Evolutionary conservation across 2,888 invertebrate genomes (phyloP).

Genomic region (Gibbula magus): DNA sequence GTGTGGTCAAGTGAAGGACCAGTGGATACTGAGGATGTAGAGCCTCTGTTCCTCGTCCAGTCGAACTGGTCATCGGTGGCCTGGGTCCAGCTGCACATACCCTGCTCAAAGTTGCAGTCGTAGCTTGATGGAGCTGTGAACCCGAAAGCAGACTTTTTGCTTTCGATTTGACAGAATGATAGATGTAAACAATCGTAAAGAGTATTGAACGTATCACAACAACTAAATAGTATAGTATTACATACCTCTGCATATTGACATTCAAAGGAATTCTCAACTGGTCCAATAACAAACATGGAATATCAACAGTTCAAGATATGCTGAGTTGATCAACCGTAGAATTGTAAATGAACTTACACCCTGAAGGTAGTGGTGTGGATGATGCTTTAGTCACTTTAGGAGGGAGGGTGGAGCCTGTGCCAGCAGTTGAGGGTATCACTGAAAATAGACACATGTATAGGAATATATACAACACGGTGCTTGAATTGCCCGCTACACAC

Average conservation of each 20-base stretch:
- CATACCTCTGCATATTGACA: no score
- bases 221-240: no score
- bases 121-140: constrained; percentile 50
- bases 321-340: no score
- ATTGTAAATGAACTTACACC: constrained; percentile 10
- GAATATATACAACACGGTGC: no score
- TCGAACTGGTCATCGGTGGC: constrained; percentile 62
- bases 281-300: no score
- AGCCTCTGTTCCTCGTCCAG: constrained; percentile 67
- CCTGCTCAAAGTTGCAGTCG: constrained; percentile 69
- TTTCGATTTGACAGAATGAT: no score
- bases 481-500: no score
- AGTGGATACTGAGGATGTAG: constrained; percentile 49
- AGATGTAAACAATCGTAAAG: no score
- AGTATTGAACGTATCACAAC: not conserved
- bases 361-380: not conserved
- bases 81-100: constrained; percentile 67
- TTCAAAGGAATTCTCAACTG: no score
- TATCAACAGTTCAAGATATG: no score
- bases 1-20: constrained; percentile 67
- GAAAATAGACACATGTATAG: not conserved
- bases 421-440: not conserved
- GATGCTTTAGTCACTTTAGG: not conserved
- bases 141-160: not conserved
- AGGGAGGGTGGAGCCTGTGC: not conserved